These are phyloP conservation scores for Ferrisia virgata DNA, from an alignment of 2,888 invertebrate genomes.

Conservation along the genomic window DNA sequence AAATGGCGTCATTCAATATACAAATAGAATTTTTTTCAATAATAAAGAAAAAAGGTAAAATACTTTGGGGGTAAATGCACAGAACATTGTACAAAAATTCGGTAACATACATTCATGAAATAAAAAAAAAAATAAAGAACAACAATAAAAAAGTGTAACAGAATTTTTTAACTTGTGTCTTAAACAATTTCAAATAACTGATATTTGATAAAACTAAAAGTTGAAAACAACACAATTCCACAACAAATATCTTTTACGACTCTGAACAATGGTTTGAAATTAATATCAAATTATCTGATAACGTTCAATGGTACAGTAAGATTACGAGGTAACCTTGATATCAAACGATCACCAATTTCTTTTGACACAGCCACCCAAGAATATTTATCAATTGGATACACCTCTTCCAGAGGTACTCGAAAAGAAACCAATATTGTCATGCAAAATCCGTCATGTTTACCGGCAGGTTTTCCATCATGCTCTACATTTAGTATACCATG, in stretches of 20 bases:
- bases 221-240: neutral
- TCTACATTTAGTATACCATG: slow-evolving; percentile 76
- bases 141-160: neutral
- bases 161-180: neutral
- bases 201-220: neutral
- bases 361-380: slow-evolving; percentile 80
- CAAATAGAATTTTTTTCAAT: neutral
- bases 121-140: neutral
- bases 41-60: neutral
- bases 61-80: neutral
- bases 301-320: slow-evolving; percentile 79
- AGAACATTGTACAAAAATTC: neutral
- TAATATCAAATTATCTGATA: slow-evolving; percentile 54
- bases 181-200: neutral
- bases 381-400: slow-evolving; percentile 81
- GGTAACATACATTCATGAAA: neutral
- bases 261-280: neutral
- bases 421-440: slow-evolving; percentile 79
- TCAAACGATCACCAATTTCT: slow-evolving; percentile 66
- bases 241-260: neutral
- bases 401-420: slow-evolving; percentile 79
- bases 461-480: slow-evolving; percentile 58
- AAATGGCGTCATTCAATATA: neutral
- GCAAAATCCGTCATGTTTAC: slow-evolving; percentile 71
- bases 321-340: slow-evolving; percentile 69